Evolutionary conservation across 2,888 invertebrate species (phyloP).

Genomic region (Hemicrepidius hirtus): DNA sequence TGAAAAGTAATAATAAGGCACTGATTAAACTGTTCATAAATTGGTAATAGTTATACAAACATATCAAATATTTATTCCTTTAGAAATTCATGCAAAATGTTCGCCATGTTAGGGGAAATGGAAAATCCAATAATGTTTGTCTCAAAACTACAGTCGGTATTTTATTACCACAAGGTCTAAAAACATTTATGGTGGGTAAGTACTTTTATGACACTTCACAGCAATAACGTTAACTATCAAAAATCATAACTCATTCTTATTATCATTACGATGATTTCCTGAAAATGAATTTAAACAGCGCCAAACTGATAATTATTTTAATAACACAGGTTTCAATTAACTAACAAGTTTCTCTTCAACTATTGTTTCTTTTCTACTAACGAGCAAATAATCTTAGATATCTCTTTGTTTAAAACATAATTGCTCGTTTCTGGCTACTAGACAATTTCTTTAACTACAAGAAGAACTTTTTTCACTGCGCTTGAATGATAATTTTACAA

Average conservation of each 20-base stretch:
- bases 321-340: constrained; percentile 6
- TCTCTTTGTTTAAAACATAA: constrained; percentile 16
- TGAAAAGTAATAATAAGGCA: neutral
- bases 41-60: too few species aligned
- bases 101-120: too few species aligned
- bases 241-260: neutral
- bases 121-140: too few species aligned
- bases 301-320: constrained; percentile 23
- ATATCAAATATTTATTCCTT: too few species aligned
- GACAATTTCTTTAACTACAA: constrained; percentile 7
- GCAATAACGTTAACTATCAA: too few species aligned
- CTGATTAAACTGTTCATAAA: too few species aligned
- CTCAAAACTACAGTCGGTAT: too few species aligned
- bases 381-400: constrained; percentile 5
- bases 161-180: too few species aligned
- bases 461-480: neutral
- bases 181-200: too few species aligned
- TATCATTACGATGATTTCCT: constrained; percentile 1
- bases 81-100: too few species aligned
- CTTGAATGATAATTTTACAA: constrained; percentile 8
- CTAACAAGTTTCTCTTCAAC: constrained; percentile 15
- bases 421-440: constrained; percentile 7
- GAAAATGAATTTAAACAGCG: neutral
- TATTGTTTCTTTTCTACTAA: constrained; percentile 16
- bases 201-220: too few species aligned